Conservation (phyloP, 2,888 invertebrate species). For the Punctoribates punctum region DNA sequence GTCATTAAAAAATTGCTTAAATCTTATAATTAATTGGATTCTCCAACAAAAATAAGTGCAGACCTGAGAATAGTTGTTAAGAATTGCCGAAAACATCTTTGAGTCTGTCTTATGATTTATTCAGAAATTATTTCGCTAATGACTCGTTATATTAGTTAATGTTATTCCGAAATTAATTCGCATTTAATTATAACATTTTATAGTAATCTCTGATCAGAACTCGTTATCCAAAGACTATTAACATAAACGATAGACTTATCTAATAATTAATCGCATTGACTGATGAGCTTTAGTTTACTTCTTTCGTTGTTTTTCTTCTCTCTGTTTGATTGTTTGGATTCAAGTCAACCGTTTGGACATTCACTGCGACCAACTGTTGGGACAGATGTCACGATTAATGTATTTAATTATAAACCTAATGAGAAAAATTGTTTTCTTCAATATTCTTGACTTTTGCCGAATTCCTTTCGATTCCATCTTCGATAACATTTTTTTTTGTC, state of each 20-base stretch:
- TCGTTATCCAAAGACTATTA: constrained; percentile 8
- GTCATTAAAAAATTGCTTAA: neutral
- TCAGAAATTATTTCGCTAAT: constrained; percentile 5
- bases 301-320: neutral
- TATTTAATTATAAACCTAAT: neutral
- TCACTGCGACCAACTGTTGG: neutral
- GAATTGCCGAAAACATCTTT: neutral
- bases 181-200: constrained; percentile 13
- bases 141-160: constrained; percentile 2
- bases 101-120: neutral
- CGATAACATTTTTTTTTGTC: neutral
- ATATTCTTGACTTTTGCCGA: neutral
- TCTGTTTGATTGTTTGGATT: neutral
- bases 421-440: neutral
- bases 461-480: neutral
- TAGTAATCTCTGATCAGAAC: neutral
- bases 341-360: neutral
- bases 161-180: neutral
- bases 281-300: neutral
- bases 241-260: neutral
- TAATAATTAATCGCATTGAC: neutral
- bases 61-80: neutral
- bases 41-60: neutral
- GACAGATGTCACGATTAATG: neutral
- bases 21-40: neutral